A percentile compares a stretch with the other conserved stretches of the same genome.
Evolutionary conservation across 2,113 vertebrate species (phyloP).

Genomic region (Canis aureus): DNA sequence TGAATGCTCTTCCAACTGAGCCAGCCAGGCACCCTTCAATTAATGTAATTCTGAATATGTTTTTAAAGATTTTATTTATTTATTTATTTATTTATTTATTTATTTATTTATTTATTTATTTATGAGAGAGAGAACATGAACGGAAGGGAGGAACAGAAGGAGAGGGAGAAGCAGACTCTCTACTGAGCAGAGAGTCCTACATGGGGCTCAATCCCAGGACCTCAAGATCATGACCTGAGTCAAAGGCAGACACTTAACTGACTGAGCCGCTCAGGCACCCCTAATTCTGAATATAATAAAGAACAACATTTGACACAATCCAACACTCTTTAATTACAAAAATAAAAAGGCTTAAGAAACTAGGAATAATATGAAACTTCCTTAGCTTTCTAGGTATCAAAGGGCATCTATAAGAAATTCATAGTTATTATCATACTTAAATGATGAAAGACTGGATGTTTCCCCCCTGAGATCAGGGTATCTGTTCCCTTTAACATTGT

Average conservation of each 20-base stretch:
- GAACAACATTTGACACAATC: constrained; percentile 43
- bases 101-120: too few relatives aligned
- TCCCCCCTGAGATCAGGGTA: background rate
- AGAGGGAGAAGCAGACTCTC: background rate
- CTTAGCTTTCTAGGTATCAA: background rate
- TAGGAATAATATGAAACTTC: constrained; percentile 28
- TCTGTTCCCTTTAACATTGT: background rate
- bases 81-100: background rate
- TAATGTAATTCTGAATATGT: background rate
- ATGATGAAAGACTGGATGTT: background rate
- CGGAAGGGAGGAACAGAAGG: background rate
- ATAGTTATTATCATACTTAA: constrained; percentile 28
- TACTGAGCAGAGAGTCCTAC: background rate
- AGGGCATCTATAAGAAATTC: background rate
- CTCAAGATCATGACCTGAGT: background rate
- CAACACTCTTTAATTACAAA: background rate
- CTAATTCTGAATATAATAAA: constrained; percentile 34
- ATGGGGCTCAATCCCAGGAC: background rate
- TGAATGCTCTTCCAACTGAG: background rate
- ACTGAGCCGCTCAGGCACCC: background rate
- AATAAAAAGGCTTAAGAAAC: background rate
- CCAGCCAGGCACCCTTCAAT: background rate
- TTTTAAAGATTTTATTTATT: background rate
- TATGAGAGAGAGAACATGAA: background rate
- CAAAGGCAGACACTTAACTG: background rate